Evolutionary conservation across 1,140 invertebrate genomes (phyloP).

Genomic region (Temnothorax curvispinosus): DNA sequence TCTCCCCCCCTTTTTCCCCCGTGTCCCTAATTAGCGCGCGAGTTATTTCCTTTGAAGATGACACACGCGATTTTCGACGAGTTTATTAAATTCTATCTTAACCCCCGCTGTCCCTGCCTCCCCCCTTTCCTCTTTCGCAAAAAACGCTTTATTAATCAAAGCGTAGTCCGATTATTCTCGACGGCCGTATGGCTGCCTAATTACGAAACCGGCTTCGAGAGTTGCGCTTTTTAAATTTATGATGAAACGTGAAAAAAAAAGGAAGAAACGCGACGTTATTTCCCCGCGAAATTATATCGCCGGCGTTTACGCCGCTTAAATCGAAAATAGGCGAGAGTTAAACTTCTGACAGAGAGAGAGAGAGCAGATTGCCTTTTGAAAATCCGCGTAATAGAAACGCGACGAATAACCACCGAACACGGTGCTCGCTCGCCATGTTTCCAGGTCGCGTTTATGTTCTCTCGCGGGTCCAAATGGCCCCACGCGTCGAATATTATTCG

Average conservation of each 20-base stretch:
- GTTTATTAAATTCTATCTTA: conserved; percentile 28
- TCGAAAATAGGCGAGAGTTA: background rate
- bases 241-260: background rate
- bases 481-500: background rate
- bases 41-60: conserved; percentile 49
- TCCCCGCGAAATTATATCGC: background rate
- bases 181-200: background rate
- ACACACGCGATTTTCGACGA: conserved; percentile 23
- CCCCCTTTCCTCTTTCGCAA: background rate
- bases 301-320: conserved; percentile 6
- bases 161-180: conserved; percentile 22
- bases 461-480: background rate
- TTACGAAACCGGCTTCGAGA: background rate
- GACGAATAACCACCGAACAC: background rate
- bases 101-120: background rate
- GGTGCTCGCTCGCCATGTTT: background rate
- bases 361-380: conserved; percentile 15
- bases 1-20: background rate
- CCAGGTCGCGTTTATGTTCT: background rate
- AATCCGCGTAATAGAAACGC: background rate
- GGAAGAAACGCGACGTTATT: background rate
- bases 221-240: background rate
- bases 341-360: background rate
- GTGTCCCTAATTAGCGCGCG: background rate
- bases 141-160: conserved; percentile 34